Percentiles rank a stretch among this genome's conserved stretches.
These are phyloP conservation scores for Dysidea cf. avara DNA, from an alignment of 37 sponge, comb jelly and placozoan species.

Conservation along the genomic window DNA sequence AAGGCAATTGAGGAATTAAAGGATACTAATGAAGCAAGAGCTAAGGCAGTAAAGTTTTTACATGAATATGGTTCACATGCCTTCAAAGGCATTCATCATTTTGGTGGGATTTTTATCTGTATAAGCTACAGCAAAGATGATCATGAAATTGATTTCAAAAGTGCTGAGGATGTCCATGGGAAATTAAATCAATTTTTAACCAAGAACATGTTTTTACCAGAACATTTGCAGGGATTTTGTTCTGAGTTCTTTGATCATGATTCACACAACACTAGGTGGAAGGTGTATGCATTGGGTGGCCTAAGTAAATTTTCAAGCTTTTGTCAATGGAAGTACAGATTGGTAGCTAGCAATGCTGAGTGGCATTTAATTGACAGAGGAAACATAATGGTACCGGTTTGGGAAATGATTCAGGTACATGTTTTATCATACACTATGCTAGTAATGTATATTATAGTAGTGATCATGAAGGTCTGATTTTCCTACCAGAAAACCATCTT, in stretches of 20 bases:
- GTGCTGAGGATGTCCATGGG: background rate
- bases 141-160: background rate
- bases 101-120: slow-evolving; percentile 3
- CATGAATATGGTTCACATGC: slow-evolving; percentile 22
- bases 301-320: background rate
- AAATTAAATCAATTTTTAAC: no score
- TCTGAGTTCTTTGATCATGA: background rate
- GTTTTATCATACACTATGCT: no score
- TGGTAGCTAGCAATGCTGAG: background rate
- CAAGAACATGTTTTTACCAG: no score
- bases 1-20: background rate
- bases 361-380: slow-evolving; percentile 21
- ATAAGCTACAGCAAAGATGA: background rate
- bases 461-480: no score
- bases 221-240: no score
- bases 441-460: no score
- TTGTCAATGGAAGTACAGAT: slow-evolving; percentile 1
- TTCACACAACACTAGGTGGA: background rate
- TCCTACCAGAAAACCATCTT: no score
- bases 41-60: slow-evolving; percentile 12
- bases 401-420: slow-evolving; percentile 29
- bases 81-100: slow-evolving; percentile 2
- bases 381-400: background rate
- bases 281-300: slow-evolving; percentile 1
- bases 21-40: background rate